phyloP scores from a whole-genome alignment of 2,888 invertebrate species.

The Conchocele bisecta region DNA sequence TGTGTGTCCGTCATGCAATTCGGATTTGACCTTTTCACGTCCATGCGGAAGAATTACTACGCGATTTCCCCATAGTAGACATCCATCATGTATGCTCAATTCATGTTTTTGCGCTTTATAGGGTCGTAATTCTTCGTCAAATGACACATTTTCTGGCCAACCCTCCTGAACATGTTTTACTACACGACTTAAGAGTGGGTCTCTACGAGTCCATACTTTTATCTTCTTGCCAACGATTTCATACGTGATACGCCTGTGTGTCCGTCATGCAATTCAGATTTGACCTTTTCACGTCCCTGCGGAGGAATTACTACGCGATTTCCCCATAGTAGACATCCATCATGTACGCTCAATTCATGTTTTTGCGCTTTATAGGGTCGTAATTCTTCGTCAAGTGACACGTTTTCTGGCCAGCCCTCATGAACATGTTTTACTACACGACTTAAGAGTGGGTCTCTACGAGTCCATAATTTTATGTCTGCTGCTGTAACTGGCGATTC shows the following conservation, averaged over 20 bases:
- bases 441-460: background rate
- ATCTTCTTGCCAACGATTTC: background rate
- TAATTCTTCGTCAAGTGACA: background rate
- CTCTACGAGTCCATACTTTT: too few relatives aligned
- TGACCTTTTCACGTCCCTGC: slow-evolving; percentile 4
- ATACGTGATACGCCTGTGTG: background rate
- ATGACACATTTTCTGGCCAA: too few relatives aligned
- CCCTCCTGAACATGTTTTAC: too few relatives aligned
- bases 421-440: background rate
- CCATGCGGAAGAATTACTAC: too few relatives aligned
- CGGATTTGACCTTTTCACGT: too few relatives aligned
- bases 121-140: too few relatives aligned
- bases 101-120: too few relatives aligned
- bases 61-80: too few relatives aligned
- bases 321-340: slow-evolving; percentile 20
- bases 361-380: slow-evolving; percentile 6
- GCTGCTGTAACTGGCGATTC: slow-evolving; percentile 14
- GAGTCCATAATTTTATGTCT: slow-evolving; percentile 14
- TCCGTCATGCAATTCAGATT: slow-evolving; percentile 1
- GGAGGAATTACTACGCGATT: slow-evolving; percentile 13
- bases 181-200: too few relatives aligned
- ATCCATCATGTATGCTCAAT: too few relatives aligned
- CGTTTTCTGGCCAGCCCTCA: slow-evolving; percentile 12
- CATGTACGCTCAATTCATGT: slow-evolving; percentile 10
- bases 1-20: too few relatives aligned